phyloP scores from a whole-genome alignment of 2,888 invertebrate species.

The Amphimallon solstitiale region DNA sequence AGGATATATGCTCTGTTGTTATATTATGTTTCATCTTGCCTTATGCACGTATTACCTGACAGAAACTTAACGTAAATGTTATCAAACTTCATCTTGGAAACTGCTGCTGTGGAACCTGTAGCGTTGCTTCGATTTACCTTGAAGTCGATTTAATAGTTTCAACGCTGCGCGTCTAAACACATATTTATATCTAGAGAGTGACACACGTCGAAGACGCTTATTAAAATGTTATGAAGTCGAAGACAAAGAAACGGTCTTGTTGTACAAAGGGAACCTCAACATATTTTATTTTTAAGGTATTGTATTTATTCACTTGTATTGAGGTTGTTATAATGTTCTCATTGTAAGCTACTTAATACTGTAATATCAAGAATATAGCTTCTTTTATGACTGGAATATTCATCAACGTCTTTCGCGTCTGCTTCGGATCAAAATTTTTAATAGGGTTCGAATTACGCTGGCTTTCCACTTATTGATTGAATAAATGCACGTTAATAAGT shows the following conservation, averaged over 20 bases:
- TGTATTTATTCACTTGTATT: too few species aligned
- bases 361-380: too few species aligned
- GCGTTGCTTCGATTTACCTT: background rate
- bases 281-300: background rate
- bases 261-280: background rate
- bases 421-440: too few species aligned
- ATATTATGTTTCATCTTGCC: background rate
- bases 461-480: too few species aligned
- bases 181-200: conserved; percentile 5
- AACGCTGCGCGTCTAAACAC: background rate
- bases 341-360: too few species aligned
- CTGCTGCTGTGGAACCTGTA: background rate
- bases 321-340: too few species aligned
- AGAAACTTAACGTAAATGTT: conserved; percentile 19
- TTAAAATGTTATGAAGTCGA: background rate
- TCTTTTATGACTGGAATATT: too few species aligned
- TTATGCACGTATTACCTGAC: conserved; percentile 11
- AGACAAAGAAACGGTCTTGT: background rate
- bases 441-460: too few species aligned
- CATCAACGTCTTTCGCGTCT: too few species aligned
- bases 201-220: background rate
- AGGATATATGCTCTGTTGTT: background rate
- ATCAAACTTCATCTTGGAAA: conserved; percentile 18
- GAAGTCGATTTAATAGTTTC: background rate
- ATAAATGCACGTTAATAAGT: too few species aligned